phyloP scores from a whole-genome alignment of 23 tunicate species.

The Botrylloides violaceus region DNA sequence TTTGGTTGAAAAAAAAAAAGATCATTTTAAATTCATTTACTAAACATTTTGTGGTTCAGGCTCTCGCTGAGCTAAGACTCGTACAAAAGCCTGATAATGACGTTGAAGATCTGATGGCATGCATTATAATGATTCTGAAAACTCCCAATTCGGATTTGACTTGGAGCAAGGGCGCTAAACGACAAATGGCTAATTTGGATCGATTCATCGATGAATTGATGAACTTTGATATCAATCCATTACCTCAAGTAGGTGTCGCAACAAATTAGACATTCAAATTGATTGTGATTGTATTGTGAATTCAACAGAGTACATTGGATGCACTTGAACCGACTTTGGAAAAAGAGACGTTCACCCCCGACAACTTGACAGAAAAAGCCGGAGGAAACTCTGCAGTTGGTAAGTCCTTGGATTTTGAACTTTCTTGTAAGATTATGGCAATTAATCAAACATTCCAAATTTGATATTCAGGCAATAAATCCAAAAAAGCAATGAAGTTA shows the following conservation, averaged over 20 bases:
- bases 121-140: conserved; percentile 85
- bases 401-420: too few species aligned
- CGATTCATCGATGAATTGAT: conserved; percentile 82
- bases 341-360: conserved; percentile 75
- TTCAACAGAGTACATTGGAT: conserved; percentile 68
- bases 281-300: background rate
- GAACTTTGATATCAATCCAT: conserved; percentile 62
- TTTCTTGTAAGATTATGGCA: background rate
- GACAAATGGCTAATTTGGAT: conserved; percentile 93
- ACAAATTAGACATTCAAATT: too few species aligned
- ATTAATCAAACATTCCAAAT: background rate
- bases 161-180: conserved; percentile 94
- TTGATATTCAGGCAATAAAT: too few species aligned
- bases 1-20: too few species aligned
- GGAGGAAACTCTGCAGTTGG: conserved; percentile 91
- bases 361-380: conserved; percentile 62
- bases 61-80: conserved; percentile 52
- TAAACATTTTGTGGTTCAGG: conserved; percentile 26
- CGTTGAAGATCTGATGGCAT: conserved; percentile 91
- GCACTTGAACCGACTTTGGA: conserved; percentile 74
- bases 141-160: conserved; percentile 90
- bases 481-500: too few species aligned
- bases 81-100: conserved; percentile 83
- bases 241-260: conserved; percentile 53
- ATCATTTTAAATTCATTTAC: too few species aligned